Evolutionary conservation across 2,888 invertebrate species (phyloP).

Genomic region (Rhodophaea formosa): DNA sequence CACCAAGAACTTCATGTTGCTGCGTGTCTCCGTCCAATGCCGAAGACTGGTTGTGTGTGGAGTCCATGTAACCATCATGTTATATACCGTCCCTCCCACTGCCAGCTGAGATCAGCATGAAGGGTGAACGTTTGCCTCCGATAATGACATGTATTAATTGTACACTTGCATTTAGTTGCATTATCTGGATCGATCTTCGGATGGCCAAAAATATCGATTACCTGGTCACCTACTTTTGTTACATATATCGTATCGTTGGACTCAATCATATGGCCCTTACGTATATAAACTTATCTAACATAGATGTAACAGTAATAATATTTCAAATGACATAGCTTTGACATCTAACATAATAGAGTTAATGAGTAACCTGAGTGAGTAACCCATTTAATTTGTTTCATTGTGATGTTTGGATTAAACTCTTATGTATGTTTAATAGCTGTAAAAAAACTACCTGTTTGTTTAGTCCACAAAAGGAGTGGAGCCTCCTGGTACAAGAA

Average conservation of each 20-base stretch:
- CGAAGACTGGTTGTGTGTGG: constrained; percentile 77
- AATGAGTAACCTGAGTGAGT: too few relatives aligned
- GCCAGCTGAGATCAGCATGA: constrained; percentile 42
- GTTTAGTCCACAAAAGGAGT: too few relatives aligned
- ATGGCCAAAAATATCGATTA: constrained; percentile 21
- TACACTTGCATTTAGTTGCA: constrained; percentile 48
- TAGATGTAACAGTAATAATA: too few relatives aligned
- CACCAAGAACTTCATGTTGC: constrained; percentile 79
- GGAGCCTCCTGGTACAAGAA: too few relatives aligned
- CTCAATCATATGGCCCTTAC: not conserved
- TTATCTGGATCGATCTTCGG: constrained; percentile 36
- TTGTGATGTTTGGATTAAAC: too few relatives aligned
- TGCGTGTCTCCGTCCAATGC: constrained; percentile 67
- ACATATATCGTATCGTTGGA: not conserved
- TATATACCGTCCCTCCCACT: constrained; percentile 78
- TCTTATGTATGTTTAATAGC: too few relatives aligned
- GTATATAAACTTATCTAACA: too few relatives aligned
- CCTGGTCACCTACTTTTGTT: constrained; percentile 14
- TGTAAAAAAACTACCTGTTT: too few relatives aligned
- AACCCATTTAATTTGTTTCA: too few relatives aligned
- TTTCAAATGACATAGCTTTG: too few relatives aligned
- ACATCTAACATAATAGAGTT: too few relatives aligned
- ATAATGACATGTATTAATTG: constrained; percentile 69
- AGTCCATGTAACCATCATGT: constrained; percentile 43
- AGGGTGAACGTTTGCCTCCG: constrained; percentile 51